phyloP scores from a whole-genome alignment of 1,140 invertebrate species.

The Drosophila nannoptera region DNA sequence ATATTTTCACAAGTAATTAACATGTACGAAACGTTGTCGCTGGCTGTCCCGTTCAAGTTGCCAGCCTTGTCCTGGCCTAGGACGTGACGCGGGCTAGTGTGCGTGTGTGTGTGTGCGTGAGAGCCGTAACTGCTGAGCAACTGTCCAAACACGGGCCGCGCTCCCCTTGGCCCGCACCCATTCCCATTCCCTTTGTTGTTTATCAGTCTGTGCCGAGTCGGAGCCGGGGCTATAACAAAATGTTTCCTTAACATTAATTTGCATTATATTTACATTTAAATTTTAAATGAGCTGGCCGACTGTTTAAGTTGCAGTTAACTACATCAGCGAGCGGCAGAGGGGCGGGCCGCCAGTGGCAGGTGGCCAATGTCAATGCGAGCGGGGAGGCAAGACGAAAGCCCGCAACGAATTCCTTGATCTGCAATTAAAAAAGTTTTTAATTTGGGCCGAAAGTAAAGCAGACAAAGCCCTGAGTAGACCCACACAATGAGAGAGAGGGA shows the following conservation, averaged over 20 bases:
- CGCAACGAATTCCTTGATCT: constrained; percentile 14
- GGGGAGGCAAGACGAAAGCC: constrained; percentile 15
- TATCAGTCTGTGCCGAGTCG: constrained; percentile 40
- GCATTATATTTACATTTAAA: constrained; percentile 75
- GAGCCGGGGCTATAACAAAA: constrained; percentile 46
- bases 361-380: constrained; percentile 28
- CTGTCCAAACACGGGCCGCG: constrained; percentile 60
- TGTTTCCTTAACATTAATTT: constrained; percentile 71
- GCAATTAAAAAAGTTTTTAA: constrained; percentile 21
- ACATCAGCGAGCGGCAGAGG: constrained; percentile 9
- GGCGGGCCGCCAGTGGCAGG: constrained; percentile 10
- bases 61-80: constrained; percentile 53
- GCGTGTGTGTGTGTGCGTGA: constrained; percentile 1
- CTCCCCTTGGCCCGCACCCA: constrained; percentile 25
- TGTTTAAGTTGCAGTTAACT: constrained; percentile 40
- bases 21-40: constrained; percentile 64
- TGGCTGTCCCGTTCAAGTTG: constrained; percentile 26
- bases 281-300: constrained; percentile 55
- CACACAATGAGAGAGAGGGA: not conserved
- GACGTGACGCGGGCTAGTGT: constrained; percentile 17
- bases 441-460: not conserved
- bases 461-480: too few relatives aligned
- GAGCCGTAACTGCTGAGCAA: constrained; percentile 47
- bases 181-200: constrained; percentile 44
- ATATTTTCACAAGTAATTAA: constrained; percentile 78